Evolutionary conservation across 2,888 invertebrate species (phyloP), one percentile per base, ranked within the genome.

Genomic region (Drosophila austrosaltans): DNA sequence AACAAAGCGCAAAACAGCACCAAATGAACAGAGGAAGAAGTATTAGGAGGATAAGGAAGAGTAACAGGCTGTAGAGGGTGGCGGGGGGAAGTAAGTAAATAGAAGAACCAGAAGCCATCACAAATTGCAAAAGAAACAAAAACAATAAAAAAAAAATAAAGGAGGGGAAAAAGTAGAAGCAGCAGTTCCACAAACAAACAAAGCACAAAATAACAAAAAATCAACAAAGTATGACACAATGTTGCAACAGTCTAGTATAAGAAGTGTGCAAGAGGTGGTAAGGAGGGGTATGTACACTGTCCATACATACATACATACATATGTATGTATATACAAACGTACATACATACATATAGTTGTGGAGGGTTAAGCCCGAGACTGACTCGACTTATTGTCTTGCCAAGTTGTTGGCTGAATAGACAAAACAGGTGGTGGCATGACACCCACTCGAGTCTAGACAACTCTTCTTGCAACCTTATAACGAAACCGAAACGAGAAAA

Each of bases 201-300:
- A 69, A 75, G 57, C 57, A 63, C 53, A 63, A 53, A 54, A 30
- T 54, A 39, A 70, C 65, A 66, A 62, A 76, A 72, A 85, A 81
- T 76, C 82, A 81, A 83, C 82, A 82, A 60, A 82, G 78, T 81
- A 78, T 85, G 85, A 83, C 83, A 83, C 85, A 83, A 83, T 85
- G 82, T 83, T 81, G 81, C 83, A 81, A 56, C 72, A 69, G 60
- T 61, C 53, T 48, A n/a, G 44, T 44, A 12, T 16, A 10, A n/a
- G 40, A 16, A 10, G 3, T n/a, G 12, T 3, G 54, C 6, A 25
- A 12, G 7, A 25, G 3, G 22, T 16, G 48, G 54, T 12, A 40
- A 58, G 28, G 20, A 48, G 58, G 32, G 20, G 22, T 48, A 48
- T 8, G 6, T 32, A 32, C 32, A 32, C 6, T 16, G 16, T 16